Conservation (phyloP, 2,113 vertebrate genomes). For the Aegypius monachus region DNA sequence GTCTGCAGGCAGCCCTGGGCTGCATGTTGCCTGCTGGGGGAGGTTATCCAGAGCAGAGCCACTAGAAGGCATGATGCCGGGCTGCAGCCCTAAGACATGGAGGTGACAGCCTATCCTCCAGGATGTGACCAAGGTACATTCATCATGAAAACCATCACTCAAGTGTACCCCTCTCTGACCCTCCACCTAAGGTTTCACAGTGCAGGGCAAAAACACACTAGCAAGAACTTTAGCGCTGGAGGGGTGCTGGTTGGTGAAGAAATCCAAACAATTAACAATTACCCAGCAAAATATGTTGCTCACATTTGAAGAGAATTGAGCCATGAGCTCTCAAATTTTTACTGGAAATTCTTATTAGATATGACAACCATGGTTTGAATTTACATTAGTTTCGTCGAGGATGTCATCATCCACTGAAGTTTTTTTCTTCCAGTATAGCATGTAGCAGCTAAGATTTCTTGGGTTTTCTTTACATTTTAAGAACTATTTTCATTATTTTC, state of each 20-base stretch:
- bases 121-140: neutral
- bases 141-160: neutral
- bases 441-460: neutral
- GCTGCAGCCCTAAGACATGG: neutral
- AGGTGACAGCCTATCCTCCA: neutral
- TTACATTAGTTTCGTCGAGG: neutral
- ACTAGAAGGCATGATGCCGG: neutral
- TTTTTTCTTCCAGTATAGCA: neutral
- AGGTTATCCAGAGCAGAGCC: neutral
- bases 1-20: neutral
- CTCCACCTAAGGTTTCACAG: neutral
- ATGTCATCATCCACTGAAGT: neutral
- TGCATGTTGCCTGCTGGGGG: neutral
- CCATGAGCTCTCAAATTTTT: neutral
- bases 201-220: neutral
- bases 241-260: neutral
- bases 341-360: neutral
- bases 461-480: neutral
- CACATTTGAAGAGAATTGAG: neutral
- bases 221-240: neutral
- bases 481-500: neutral
- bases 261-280: neutral
- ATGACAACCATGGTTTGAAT: neutral
- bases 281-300: neutral
- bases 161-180: neutral